Conservation (phyloP, 2,888 invertebrate species). For the Lepidonotus clava region DNA sequence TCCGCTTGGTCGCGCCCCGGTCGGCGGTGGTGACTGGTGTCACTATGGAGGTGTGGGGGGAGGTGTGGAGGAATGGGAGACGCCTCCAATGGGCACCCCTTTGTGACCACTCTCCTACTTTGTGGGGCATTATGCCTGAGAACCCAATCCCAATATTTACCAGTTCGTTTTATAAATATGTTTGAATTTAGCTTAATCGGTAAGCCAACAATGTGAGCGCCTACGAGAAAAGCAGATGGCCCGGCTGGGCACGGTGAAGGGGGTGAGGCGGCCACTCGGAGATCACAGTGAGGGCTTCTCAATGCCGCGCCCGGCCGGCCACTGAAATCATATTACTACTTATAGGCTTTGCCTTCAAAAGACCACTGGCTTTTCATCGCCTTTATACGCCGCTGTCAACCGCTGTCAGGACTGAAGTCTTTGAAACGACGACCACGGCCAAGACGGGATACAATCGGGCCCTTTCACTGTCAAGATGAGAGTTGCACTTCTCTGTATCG, state of each 20-base stretch:
- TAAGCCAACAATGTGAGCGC: constrained; percentile 17
- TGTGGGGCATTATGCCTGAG: constrained; percentile 24
- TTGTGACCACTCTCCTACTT: constrained; percentile 8
- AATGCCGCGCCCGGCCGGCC: too few relatives aligned
- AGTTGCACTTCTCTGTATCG: background rate
- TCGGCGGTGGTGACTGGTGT: background rate
- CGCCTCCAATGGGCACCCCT: background rate
- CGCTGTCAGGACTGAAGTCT: background rate
- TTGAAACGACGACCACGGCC: background rate
- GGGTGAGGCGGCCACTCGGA: background rate
- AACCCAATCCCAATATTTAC: constrained; percentile 47
- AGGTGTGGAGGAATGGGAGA: background rate
- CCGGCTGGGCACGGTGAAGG: background rate
- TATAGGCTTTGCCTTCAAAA: constrained; percentile 31
- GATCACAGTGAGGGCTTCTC: too few relatives aligned
- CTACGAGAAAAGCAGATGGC: background rate
- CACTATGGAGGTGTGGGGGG: constrained; percentile 10
- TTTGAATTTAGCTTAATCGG: constrained; percentile 51
- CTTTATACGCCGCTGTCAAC: constrained; percentile 8
- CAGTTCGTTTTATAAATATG: constrained; percentile 52
- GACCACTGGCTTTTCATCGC: background rate
- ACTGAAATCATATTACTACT: constrained; percentile 37
- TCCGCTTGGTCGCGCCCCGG: constrained; percentile 8
- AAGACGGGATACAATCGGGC: background rate
- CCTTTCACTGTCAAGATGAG: constrained; percentile 8